A percentile compares a stretch with the other conserved stretches of the same genome.
phyloP scores from a whole-genome alignment of 2,888 invertebrate species.

The Spodoptera littoralis region DNA sequence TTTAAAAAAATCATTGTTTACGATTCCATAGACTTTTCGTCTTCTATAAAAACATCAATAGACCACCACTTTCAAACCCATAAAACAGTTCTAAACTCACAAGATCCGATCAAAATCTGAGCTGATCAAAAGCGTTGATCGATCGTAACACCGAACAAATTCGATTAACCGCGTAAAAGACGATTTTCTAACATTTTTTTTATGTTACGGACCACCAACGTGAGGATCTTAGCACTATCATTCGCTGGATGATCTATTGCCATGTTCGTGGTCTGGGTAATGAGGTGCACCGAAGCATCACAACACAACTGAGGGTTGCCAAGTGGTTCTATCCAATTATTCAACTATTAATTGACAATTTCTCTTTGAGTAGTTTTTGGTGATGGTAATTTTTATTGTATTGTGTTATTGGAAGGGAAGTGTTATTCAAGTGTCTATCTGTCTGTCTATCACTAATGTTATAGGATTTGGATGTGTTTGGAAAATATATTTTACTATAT shows the following conservation, averaged over 20 bases:
- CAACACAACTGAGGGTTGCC: slow-evolving; percentile 55
- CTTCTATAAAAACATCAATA: too few species aligned
- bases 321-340: slow-evolving; percentile 23
- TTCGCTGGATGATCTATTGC: slow-evolving; percentile 83
- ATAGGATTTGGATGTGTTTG: too few species aligned
- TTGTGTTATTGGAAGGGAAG: not conserved
- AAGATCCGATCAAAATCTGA: slow-evolving; percentile 25
- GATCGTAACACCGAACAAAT: slow-evolving; percentile 62
- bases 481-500: too few species aligned
- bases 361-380: not conserved
- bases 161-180: slow-evolving; percentile 75
- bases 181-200: slow-evolving; percentile 71
- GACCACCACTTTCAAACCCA: too few species aligned
- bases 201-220: slow-evolving; percentile 79
- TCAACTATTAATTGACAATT: not conserved
- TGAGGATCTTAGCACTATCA: slow-evolving; percentile 83
- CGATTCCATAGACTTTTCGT: too few species aligned
- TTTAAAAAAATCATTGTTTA: too few species aligned
- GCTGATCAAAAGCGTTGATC: slow-evolving; percentile 47
- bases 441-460: not conserved
- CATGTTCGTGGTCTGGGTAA: slow-evolving; percentile 67
- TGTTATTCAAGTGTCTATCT: not conserved
- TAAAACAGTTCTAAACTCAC: slow-evolving; percentile 4
- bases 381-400: not conserved
- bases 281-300: slow-evolving; percentile 77